phyloP scores from a whole-genome alignment of 2,113 vertebrate species.

The Misgurnus anguillicaudatus region DNA sequence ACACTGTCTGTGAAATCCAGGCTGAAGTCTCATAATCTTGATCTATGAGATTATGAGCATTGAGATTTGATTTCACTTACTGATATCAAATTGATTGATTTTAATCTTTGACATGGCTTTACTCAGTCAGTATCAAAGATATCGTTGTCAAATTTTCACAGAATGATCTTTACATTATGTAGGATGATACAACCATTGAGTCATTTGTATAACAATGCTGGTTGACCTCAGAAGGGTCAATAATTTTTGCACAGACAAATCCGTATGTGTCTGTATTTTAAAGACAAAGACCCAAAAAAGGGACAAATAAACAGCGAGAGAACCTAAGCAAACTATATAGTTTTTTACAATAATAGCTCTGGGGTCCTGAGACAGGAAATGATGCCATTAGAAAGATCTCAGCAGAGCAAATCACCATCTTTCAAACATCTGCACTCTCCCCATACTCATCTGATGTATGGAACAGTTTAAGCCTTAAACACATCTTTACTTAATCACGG shows the following conservation, averaged over 20 bases:
- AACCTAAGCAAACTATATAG: slow-evolving; percentile 55
- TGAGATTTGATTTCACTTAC: too few relatives aligned
- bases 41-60: too few relatives aligned
- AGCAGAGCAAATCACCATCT: slow-evolving; percentile 59
- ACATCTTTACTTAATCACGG: slow-evolving; percentile 58
- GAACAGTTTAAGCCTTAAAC: slow-evolving; percentile 54
- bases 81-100: too few relatives aligned
- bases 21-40: too few relatives aligned
- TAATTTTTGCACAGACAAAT: not conserved
- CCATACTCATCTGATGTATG: slow-evolving; percentile 54
- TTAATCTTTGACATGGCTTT: too few relatives aligned
- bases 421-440: slow-evolving; percentile 65
- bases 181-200: too few relatives aligned
- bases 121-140: too few relatives aligned
- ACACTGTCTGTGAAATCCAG: too few relatives aligned
- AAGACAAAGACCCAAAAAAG: slow-evolving; percentile 62
- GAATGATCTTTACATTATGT: too few relatives aligned
- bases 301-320: slow-evolving; percentile 40
- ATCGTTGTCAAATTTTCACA: too few relatives aligned
- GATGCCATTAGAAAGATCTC: slow-evolving; percentile 72
- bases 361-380: slow-evolving; percentile 80
- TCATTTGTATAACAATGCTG: slow-evolving; percentile 23
- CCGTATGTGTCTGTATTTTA: slow-evolving; percentile 61
- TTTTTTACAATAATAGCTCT: slow-evolving; percentile 75
- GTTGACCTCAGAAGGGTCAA: not conserved